These are phyloP conservation scores for Lithophane leautieri DNA, from an alignment of 2,888 invertebrate species.

Conservation along the genomic window DNA sequence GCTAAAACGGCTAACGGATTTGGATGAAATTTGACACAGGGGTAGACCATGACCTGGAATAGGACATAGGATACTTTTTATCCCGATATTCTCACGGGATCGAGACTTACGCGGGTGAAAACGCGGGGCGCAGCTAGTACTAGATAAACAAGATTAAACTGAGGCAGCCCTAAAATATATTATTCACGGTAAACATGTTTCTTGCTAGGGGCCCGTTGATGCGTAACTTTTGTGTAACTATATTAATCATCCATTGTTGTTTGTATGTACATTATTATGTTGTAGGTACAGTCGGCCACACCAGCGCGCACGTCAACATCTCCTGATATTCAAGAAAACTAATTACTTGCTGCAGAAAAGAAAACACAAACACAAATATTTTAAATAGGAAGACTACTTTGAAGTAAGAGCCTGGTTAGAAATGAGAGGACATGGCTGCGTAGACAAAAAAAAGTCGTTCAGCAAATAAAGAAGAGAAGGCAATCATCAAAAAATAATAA, in stretches of 20 bases:
- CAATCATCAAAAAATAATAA: neutral
- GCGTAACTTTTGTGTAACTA: conserved; percentile 68
- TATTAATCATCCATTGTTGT: conserved; percentile 69
- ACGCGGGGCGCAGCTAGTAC: too few species aligned
- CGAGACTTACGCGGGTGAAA: too few species aligned
- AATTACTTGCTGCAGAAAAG: conserved; percentile 1
- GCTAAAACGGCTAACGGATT: too few species aligned
- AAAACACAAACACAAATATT: conserved; percentile 2
- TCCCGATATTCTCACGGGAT: too few species aligned
- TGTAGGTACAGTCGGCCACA: conserved; percentile 54
- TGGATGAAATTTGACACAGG: too few species aligned
- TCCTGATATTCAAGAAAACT: conserved; percentile 10
- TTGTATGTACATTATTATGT: conserved; percentile 33
- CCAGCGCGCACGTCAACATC: conserved; percentile 5
- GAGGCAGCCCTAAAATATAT: conserved; percentile 56
- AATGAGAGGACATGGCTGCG: neutral
- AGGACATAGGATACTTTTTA: too few species aligned
- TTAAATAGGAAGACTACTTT: conserved; percentile 8
- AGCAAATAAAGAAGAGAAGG: neutral
- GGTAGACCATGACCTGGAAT: too few species aligned
- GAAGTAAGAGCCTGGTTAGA: neutral
- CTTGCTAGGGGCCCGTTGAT: conserved; percentile 61
- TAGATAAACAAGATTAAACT: neutral
- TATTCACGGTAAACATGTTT: conserved; percentile 61
- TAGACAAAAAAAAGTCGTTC: neutral